phyloP scores from a whole-genome alignment of 2,113 vertebrate species.

The Zapus hudsonius region DNA sequence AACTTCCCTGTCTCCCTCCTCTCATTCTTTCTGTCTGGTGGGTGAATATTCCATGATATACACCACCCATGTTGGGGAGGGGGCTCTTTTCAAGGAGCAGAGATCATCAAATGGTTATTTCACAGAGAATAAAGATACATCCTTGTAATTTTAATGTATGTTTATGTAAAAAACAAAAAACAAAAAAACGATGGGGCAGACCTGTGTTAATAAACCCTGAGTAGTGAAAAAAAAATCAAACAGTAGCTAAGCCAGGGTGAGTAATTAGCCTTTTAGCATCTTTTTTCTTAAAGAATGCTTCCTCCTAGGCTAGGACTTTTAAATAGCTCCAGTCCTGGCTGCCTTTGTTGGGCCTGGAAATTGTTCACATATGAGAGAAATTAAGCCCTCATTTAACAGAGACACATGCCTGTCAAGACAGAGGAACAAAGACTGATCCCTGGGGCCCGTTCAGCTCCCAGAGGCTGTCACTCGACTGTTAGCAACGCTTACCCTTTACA shows the following conservation, averaged over 20 bases:
- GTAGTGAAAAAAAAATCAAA: conserved; percentile 73
- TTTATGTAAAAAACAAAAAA: conserved; percentile 81
- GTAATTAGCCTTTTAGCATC: conserved; percentile 95
- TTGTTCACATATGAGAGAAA: conserved; percentile 96
- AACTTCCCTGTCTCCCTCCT: conserved; percentile 31
- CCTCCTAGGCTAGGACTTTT: conserved; percentile 88
- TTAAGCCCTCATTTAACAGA: conserved; percentile 95
- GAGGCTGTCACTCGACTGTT: conserved; percentile 90
- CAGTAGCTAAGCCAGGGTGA: conserved; percentile 84
- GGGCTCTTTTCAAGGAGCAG: conserved; percentile 59
- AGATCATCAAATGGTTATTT: conserved; percentile 75
- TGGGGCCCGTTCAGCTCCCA: conserved; percentile 88
- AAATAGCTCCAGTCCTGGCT: conserved; percentile 86
- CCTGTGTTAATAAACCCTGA: conserved; percentile 83
- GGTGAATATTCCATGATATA: conserved; percentile 76
- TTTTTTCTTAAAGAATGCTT: conserved; percentile 88
- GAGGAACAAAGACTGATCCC: conserved; percentile 91
- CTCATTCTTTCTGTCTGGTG: conserved; percentile 29
- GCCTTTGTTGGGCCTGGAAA: conserved; percentile 92
- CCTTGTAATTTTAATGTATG: conserved; percentile 81
- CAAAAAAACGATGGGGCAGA: conserved; percentile 73
- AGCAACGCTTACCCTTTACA: conserved; percentile 89
- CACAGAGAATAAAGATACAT: conserved; percentile 76
- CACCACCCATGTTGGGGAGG: conserved; percentile 30
- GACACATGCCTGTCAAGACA: conserved; percentile 96